These are phyloP conservation scores for Sebastes ruberrimus DNA, from an alignment of 2,797 vertebrate species.

Conservation along the genomic window DNA sequence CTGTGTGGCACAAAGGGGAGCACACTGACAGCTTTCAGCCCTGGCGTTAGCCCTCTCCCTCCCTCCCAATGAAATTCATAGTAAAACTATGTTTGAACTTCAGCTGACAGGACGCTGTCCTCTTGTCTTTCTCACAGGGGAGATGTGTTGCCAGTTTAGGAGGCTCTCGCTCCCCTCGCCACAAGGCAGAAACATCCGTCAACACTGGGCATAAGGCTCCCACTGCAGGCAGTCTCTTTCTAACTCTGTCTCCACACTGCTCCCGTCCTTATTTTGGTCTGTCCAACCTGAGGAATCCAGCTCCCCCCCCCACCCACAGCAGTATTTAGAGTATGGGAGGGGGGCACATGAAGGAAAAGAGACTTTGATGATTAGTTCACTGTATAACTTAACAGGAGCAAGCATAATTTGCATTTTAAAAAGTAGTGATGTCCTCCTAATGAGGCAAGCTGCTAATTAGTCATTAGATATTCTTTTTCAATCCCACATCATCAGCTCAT, in stretches of 20 bases:
- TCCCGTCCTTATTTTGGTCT: constrained; percentile 63
- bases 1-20: constrained; percentile 58
- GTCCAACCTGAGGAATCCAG: constrained; percentile 69
- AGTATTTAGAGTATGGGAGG: constrained; percentile 45
- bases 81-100: constrained; percentile 60
- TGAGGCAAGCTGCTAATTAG: constrained; percentile 83
- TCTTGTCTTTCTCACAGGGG: constrained; percentile 39
- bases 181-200: constrained; percentile 69
- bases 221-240: constrained; percentile 26
- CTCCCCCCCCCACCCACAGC: constrained; percentile 23
- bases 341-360: constrained; percentile 49
- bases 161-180: constrained; percentile 29
- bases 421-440: constrained; percentile 79
- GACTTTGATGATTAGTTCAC: constrained; percentile 80
- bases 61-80: constrained; percentile 17
- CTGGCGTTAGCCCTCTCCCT: constrained; percentile 36
- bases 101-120: constrained; percentile 50
- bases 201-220: constrained; percentile 54
- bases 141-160: constrained; percentile 47
- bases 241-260: constrained; percentile 28
- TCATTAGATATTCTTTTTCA: constrained; percentile 82
- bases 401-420: constrained; percentile 78
- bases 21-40: constrained; percentile 59
- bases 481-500: constrained; percentile 76
- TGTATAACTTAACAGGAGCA: constrained; percentile 76